Evolutionary conservation across 2,888 invertebrate genomes (phyloP).

Genomic region (Ecdyonurus torrentis): DNA sequence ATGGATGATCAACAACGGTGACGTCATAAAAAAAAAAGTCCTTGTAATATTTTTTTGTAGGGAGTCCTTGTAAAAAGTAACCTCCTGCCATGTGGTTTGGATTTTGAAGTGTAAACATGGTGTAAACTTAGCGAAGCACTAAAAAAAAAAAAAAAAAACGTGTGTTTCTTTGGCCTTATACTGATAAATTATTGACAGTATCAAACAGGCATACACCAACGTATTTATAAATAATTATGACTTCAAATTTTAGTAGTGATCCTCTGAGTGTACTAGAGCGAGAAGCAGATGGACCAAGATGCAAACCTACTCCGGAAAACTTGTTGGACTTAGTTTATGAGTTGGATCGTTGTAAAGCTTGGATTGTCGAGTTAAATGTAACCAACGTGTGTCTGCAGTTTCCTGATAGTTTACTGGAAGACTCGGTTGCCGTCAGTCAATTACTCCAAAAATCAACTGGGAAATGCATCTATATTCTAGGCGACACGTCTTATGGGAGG

Average conservation of each 20-base stretch:
- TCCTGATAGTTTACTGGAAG: constrained; percentile 59
- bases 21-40: too few species aligned
- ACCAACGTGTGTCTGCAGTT: constrained; percentile 77
- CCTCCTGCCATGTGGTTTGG: too few species aligned
- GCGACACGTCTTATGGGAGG: constrained; percentile 85
- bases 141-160: too few species aligned
- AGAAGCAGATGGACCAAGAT: not conserved
- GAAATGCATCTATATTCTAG: constrained; percentile 59
- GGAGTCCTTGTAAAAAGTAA: too few species aligned
- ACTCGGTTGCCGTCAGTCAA: constrained; percentile 47
- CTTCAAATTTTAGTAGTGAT: not conserved
- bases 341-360: not conserved
- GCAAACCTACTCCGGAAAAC: not conserved
- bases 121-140: too few species aligned
- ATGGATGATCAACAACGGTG: too few species aligned
- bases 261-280: not conserved
- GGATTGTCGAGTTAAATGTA: not conserved
- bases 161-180: too few species aligned
- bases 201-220: too few species aligned
- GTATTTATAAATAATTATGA: too few species aligned
- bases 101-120: too few species aligned
- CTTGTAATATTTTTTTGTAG: too few species aligned
- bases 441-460: constrained; percentile 31
- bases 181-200: too few species aligned
- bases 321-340: not conserved